These are phyloP conservation scores for Lacerta viridis DNA, from an alignment of 2,797 vertebrate genomes.

Conservation along the genomic window DNA sequence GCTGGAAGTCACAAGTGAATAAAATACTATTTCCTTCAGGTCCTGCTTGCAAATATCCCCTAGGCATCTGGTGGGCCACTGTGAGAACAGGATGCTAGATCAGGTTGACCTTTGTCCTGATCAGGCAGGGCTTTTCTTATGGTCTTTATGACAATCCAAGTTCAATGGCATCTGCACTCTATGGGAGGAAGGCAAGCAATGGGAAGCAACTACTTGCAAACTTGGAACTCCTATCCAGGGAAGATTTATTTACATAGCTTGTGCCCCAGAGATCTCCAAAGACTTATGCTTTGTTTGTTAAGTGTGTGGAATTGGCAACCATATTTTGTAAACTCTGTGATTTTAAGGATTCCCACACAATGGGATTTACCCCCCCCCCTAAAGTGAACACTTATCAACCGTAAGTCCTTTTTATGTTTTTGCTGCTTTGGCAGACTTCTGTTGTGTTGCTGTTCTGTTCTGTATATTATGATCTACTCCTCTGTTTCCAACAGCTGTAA, in stretches of 20 bases:
- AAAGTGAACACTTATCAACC: not conserved
- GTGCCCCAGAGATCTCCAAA: not conserved
- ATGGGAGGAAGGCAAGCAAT: not conserved
- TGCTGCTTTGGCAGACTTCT: not conserved
- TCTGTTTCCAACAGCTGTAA: not conserved
- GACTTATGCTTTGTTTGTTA: not conserved
- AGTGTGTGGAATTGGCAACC: not conserved
- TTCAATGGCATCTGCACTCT: not conserved
- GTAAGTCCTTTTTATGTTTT: not conserved
- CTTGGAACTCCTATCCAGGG: not conserved
- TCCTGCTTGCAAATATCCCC: no score
- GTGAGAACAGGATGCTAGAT: no score
- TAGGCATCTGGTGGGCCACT: no score
- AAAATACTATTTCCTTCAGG: no score
- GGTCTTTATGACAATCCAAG: not conserved
- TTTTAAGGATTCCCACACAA: not conserved
- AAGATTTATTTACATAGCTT: not conserved
- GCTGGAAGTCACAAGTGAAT: no score
- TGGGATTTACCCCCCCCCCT: no score
- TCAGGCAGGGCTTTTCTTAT: no score
- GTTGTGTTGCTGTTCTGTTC: not conserved
- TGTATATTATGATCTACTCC: not conserved
- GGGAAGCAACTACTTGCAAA: not conserved
- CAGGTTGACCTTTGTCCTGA: no score
- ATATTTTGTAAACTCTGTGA: not conserved